Percentiles rank a stretch among this genome's conserved stretches.
Evolutionary conservation across 2,113 vertebrate genomes (phyloP).

Genomic region (Hippoglossus stenolepis): DNA sequence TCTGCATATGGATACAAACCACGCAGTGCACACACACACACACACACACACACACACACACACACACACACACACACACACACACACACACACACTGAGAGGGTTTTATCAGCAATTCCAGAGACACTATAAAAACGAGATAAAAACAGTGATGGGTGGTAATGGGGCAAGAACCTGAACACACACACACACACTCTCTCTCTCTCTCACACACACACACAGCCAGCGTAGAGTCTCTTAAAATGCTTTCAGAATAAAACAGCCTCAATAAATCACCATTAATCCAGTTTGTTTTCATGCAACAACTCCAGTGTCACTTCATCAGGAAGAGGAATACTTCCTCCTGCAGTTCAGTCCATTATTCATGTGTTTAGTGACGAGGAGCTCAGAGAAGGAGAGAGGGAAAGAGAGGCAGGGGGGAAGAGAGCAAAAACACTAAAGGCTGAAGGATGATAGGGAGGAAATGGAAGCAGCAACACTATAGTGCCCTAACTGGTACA

Average conservation of each 20-base stretch:
- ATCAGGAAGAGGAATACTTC: conserved; percentile 43
- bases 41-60: neutral
- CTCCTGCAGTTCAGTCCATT: conserved; percentile 46
- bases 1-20: neutral
- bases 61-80: conserved; percentile 6
- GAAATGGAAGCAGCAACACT: conserved; percentile 18
- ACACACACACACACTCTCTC: conserved; percentile 30
- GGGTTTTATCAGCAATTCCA: conserved; percentile 40
- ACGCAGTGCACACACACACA: neutral
- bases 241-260: conserved; percentile 38
- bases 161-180: conserved; percentile 26
- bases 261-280: conserved; percentile 48
- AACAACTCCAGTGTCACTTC: conserved; percentile 46
- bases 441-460: neutral
- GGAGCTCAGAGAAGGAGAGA: neutral
- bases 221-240: neutral
- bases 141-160: conserved; percentile 56
- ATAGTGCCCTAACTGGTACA: conserved; percentile 28
- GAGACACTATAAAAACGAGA: conserved; percentile 52
- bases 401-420: neutral
- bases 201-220: conserved; percentile 20
- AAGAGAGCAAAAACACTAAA: neutral
- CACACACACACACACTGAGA: neutral
- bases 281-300: conserved; percentile 58
- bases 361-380: conserved; percentile 46